A percentile compares a stretch with the other conserved stretches of the same genome.
phyloP scores from a whole-genome alignment of 1,140 invertebrate genomes.

The Idris sp. region DNA sequence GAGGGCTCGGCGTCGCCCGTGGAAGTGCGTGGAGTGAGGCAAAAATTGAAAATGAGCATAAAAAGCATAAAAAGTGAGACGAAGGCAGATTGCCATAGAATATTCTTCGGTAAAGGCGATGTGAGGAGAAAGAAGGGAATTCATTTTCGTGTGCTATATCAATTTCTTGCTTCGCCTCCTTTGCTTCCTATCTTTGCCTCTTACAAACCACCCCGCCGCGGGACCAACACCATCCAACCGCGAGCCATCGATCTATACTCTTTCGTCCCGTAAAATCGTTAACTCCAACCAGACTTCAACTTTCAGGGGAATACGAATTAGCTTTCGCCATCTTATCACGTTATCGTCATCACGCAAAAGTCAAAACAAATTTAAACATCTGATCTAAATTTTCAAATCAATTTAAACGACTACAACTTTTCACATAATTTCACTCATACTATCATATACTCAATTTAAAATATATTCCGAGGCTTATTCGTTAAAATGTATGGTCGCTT shows the following conservation, averaged over 20 bases:
- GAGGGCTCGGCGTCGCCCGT: constrained; percentile 61
- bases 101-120: constrained; percentile 75
- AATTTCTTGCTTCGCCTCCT: constrained; percentile 79
- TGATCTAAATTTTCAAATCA: constrained; percentile 17
- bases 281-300: constrained; percentile 75
- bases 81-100: constrained; percentile 77
- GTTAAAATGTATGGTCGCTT: too few species aligned
- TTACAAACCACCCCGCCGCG: constrained; percentile 57
- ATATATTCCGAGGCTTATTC: too few species aligned
- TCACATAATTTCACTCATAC: too few species aligned
- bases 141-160: constrained; percentile 79
- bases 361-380: constrained; percentile 21
- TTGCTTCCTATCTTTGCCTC: constrained; percentile 60
- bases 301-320: constrained; percentile 78
- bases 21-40: constrained; percentile 62
- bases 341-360: constrained; percentile 64
- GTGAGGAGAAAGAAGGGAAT: constrained; percentile 71
- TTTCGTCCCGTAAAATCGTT: constrained; percentile 78
- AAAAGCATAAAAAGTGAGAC: constrained; percentile 76
- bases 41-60: constrained; percentile 79
- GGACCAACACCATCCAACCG: constrained; percentile 63
- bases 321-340: constrained; percentile 66
- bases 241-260: constrained; percentile 72
- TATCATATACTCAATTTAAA: too few species aligned
- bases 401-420: too few species aligned